Evolutionary conservation across 1,140 invertebrate species (phyloP).

Genomic region (Sogatella furcifera): DNA sequence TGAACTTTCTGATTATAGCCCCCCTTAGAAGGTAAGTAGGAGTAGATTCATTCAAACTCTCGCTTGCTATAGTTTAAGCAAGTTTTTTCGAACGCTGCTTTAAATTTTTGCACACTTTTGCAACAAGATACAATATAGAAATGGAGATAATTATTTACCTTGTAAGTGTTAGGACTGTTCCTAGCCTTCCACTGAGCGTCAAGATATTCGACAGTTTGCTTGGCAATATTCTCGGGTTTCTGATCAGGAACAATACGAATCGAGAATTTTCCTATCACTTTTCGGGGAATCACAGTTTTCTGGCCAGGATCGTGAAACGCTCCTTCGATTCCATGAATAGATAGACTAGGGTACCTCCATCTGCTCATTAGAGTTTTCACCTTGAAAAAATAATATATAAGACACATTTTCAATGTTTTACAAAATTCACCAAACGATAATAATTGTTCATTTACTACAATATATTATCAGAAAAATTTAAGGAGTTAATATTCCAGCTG

Average conservation of each 20-base stretch:
- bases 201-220: constrained; percentile 64
- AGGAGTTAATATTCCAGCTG: too few species aligned
- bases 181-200: constrained; percentile 52
- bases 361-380: constrained; percentile 72
- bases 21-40: too few species aligned
- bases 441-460: too few species aligned
- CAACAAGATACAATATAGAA: too few species aligned
- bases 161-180: constrained; percentile 77
- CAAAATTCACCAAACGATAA: too few species aligned
- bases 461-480: too few species aligned
- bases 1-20: too few species aligned
- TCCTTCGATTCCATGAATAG: constrained; percentile 87
- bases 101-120: too few species aligned
- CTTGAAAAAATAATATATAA: constrained; percentile 27
- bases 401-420: neutral
- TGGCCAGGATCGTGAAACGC: constrained; percentile 84
- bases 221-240: constrained; percentile 60
- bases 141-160: constrained; percentile 36
- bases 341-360: constrained; percentile 83
- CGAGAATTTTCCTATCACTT: constrained; percentile 94
- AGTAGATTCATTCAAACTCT: too few species aligned
- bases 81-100: too few species aligned
- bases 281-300: constrained; percentile 92
- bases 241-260: constrained; percentile 90
- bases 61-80: too few species aligned